phyloP scores from a whole-genome alignment of 2,113 vertebrate species.

The Hepsetus odoe region DNA sequence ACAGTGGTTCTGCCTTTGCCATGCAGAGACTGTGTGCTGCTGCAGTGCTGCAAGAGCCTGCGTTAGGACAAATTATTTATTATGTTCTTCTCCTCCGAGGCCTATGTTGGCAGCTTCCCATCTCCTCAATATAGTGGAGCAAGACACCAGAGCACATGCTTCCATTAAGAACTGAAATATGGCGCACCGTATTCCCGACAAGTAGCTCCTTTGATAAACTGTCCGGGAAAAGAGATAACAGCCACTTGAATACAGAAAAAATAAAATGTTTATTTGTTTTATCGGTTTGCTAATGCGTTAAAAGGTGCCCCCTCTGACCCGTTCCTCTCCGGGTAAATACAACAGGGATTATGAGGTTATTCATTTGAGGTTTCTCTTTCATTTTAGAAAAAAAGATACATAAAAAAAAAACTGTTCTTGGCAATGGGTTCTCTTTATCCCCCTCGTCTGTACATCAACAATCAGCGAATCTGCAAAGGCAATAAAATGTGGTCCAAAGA shows the following conservation, averaged over 20 bases:
- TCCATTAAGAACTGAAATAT: slow-evolving; percentile 49
- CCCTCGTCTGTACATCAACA: slow-evolving; percentile 58
- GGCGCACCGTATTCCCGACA: slow-evolving; percentile 49
- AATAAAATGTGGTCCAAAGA: slow-evolving; percentile 72
- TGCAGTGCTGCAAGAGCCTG: slow-evolving; percentile 6
- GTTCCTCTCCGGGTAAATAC: slow-evolving; percentile 60
- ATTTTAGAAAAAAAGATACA: slow-evolving; percentile 13
- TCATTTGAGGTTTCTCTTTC: slow-evolving; percentile 67
- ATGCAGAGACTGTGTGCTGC: background rate
- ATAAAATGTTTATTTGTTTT: slow-evolving; percentile 80
- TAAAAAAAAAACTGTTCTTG: slow-evolving; percentile 41
- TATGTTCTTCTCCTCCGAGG: slow-evolving; percentile 3
- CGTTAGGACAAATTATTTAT: slow-evolving; percentile 18
- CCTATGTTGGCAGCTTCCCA: background rate
- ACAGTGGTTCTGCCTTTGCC: slow-evolving; percentile 13
- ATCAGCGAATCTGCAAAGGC: slow-evolving; percentile 73
- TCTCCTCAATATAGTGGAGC: slow-evolving; percentile 9
- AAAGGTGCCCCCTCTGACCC: slow-evolving; percentile 43
- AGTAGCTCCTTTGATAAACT: slow-evolving; percentile 52
- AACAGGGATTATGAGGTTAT: slow-evolving; percentile 69
- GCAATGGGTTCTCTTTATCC: slow-evolving; percentile 52
- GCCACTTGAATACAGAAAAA: slow-evolving; percentile 65
- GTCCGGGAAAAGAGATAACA: slow-evolving; percentile 49
- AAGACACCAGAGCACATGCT: background rate
- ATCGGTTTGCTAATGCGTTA: slow-evolving; percentile 54